Percentiles rank a stretch among this genome's conserved stretches.
These are phyloP conservation scores for Oreochromis niloticus DNA, from an alignment of 2,113 vertebrate genomes.

Conservation along the genomic window DNA sequence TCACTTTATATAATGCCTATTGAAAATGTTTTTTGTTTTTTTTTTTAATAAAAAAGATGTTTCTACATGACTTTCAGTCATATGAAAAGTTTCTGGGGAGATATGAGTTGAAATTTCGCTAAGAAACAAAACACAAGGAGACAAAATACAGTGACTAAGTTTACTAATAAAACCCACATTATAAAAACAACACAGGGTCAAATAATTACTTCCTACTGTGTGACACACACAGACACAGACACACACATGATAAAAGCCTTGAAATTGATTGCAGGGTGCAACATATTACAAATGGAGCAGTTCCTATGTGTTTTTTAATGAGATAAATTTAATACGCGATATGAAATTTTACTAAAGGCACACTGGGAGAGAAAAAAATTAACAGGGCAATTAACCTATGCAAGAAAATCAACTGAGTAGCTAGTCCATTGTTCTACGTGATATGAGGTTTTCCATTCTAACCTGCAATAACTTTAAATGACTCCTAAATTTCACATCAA, in stretches of 20 bases:
- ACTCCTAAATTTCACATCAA: slow-evolving; percentile 84
- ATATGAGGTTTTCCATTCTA: neutral
- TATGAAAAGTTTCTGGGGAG: neutral
- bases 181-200: neutral
- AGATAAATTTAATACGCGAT: neutral
- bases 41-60: neutral
- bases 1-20: neutral
- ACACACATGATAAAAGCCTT: neutral
- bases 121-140: neutral
- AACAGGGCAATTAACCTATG: neutral
- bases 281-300: neutral
- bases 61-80: neutral
- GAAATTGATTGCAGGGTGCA: neutral
- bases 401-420: neutral
- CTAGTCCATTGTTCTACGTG: slow-evolving; percentile 42
- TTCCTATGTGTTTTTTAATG: neutral
- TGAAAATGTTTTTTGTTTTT: neutral
- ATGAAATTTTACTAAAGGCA: neutral
- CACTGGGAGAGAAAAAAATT: neutral
- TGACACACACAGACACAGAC: neutral
- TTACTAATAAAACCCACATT: neutral
- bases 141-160: neutral
- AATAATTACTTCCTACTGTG: neutral
- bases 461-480: slow-evolving; percentile 72
- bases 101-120: neutral